Base-by-base conservation (phyloP, 2,113 vertebrate species). In the Hymenochirus boettgeri region DNA sequence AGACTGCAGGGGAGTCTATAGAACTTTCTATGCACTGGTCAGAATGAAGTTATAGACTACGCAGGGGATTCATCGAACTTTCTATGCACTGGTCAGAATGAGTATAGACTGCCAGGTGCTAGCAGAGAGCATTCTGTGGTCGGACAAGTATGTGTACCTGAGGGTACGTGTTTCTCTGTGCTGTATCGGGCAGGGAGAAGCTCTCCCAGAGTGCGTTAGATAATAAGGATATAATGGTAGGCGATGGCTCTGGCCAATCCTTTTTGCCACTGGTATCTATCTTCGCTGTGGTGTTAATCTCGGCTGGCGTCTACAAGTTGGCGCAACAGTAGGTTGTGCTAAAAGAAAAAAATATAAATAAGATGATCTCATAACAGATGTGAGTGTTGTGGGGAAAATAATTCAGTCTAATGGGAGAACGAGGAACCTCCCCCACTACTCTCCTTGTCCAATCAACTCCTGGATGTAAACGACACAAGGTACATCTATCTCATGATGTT, bases 161-260 rank as follows among this genome's bases (percentile, higher is more conserved):
- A 97, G 65, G 0, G 91, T 95, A 13, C 93, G 85, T 12, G 85
- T 12, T 92, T 86, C 81, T 99, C 96, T 2, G 93, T 89, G 72
- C 95, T 92, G 77, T 96, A 99, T 74, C 88, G 95, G 1, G 93
- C 90, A 2, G 96, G 96, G 26, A 99, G 91, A 23, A 96, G 88
- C 1, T 84, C 86, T 4, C 96, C 96, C 53, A 99, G 81, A 11
- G 96, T 94, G 69, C 92, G 90, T 79, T 98, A 98, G 72, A 99
- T 92, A 12, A 99, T 83, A 73, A 98, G 71, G 77, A 97, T 94
- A 98, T 80, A 4, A 99, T 90, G 62, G 91, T 92, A 71, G 94
- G 73, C 0, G 90, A 77, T 0, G 85, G 88, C 58, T 98, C 94
- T 0, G 88, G 84, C 35, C 82, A 67, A 0, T 35, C 74, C 56